Evolutionary conservation across 1,140 invertebrate species (phyloP).

Genomic region (Chironomus tepperi): DNA sequence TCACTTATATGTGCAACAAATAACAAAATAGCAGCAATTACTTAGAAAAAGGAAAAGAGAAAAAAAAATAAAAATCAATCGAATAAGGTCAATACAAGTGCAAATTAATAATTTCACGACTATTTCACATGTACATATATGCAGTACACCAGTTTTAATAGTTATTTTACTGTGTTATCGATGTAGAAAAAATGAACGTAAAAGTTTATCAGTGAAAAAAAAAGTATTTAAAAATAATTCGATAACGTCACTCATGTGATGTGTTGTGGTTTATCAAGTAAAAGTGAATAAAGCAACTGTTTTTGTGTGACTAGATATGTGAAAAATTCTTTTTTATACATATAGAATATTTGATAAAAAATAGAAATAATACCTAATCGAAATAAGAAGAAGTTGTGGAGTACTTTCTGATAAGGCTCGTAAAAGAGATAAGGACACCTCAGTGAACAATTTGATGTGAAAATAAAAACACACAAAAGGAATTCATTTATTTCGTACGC

Average conservation of each 20-base stretch:
- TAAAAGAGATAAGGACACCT: no score
- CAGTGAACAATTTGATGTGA: no score
- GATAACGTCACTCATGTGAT: background rate
- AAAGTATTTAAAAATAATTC: background rate
- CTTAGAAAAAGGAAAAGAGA: background rate
- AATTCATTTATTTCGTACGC: no score
- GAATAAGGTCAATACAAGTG: slow-evolving; percentile 12
- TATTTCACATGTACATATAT: background rate
- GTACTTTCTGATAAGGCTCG: no score
- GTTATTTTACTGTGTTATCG: background rate
- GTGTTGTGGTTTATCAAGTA: background rate
- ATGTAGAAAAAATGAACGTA: background rate
- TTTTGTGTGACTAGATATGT: background rate
- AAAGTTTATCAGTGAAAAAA: slow-evolving; percentile 1
- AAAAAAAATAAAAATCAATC: background rate
- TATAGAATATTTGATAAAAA: background rate
- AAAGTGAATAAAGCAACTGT: background rate
- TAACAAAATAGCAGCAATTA: background rate
- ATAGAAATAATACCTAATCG: no score
- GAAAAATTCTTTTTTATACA: background rate
- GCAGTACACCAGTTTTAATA: background rate
- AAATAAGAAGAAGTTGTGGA: no score
- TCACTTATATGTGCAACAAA: background rate
- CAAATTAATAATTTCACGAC: background rate
- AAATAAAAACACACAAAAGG: no score